Evolutionary conservation across 2,888 invertebrate species (phyloP).

Genomic region (Emmelina monodactyla): DNA sequence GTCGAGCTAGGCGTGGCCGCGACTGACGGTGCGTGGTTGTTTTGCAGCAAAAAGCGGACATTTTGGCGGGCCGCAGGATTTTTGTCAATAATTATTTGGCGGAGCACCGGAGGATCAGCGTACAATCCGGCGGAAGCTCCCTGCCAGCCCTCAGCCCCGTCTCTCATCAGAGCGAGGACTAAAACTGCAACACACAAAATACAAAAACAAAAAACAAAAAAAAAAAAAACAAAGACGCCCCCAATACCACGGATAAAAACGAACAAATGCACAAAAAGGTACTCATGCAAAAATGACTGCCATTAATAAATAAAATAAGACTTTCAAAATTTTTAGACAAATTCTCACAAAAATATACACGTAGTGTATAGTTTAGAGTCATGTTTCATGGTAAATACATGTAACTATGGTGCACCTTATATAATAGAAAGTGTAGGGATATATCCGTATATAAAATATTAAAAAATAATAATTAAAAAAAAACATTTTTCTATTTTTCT

Average conservation of each 20-base stretch:
- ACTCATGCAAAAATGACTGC: constrained; percentile 22
- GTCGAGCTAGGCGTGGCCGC: constrained; percentile 17
- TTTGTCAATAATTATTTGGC: constrained; percentile 69
- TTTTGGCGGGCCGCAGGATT: constrained; percentile 66
- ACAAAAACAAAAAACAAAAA: constrained; percentile 17
- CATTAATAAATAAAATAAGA: constrained; percentile 22
- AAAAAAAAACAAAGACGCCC: constrained; percentile 10
- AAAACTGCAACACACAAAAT: constrained; percentile 25
- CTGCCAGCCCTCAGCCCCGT: constrained; percentile 60
- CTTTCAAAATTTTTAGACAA: constrained; percentile 18
- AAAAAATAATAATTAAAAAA: constrained; percentile 23
- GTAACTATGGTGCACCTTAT: constrained; percentile 56
- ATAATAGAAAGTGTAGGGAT: constrained; percentile 29
- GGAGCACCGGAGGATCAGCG: constrained; percentile 66
- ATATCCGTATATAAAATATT: constrained; percentile 26
- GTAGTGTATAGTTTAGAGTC: constrained; percentile 30
- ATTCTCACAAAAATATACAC: constrained; percentile 33
- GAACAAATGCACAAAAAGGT: neutral
- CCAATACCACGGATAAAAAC: neutral
- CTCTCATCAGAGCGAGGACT: constrained; percentile 63
- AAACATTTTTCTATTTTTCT: constrained; percentile 27
- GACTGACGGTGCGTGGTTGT: constrained; percentile 46
- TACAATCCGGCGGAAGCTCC: constrained; percentile 61
- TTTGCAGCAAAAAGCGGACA: constrained; percentile 68
- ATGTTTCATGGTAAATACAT: constrained; percentile 28